Percentiles rank a stretch among this genome's conserved stretches.
Conservation (phyloP, 1,140 invertebrate species). For the Stratiolaelaps scimitus region DNA sequence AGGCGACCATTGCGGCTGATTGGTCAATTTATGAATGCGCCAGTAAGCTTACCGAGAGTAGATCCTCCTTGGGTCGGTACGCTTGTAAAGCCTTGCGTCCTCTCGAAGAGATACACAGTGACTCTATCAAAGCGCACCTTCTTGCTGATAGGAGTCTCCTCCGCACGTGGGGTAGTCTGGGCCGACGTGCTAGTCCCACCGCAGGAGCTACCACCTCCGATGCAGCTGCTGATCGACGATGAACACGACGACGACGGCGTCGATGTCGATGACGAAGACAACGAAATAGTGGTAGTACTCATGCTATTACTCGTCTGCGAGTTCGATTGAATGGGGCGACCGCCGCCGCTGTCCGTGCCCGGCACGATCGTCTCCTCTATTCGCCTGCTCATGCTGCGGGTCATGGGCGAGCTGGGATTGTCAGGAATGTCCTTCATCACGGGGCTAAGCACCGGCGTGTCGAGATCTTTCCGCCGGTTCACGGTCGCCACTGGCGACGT, state of each 20-base stretch:
- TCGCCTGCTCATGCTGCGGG: constrained; percentile 13
- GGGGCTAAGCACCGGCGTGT: constrained; percentile 4
- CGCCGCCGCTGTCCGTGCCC: not conserved
- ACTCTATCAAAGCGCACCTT: constrained; percentile 72
- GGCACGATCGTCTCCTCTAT: not conserved
- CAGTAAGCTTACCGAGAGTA: constrained; percentile 56
- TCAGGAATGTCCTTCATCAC: constrained; percentile 10
- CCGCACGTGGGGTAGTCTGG: not conserved
- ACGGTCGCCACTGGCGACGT: not conserved
- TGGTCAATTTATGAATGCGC: not conserved
- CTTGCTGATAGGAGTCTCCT: constrained; percentile 39
- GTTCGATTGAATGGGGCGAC: not conserved
- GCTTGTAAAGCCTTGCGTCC: constrained; percentile 92
- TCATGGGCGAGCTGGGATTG: constrained; percentile 19
- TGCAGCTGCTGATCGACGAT: too few species aligned
- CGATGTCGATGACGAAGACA: too few species aligned
- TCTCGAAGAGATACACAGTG: constrained; percentile 85
- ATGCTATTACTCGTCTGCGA: not conserved
- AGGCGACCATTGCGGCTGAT: not conserved
- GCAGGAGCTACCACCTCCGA: too few species aligned
- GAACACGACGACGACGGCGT: not conserved
- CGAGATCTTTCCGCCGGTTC: constrained; percentile 1
- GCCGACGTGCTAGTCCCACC: too few species aligned
- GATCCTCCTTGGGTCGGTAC: constrained; percentile 87
- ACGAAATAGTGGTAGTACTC: too few species aligned